Percentiles rank a stretch among this genome's conserved stretches.
Conservation (phyloP, 2,797 vertebrate species). For the Crenuchus spilurus region DNA sequence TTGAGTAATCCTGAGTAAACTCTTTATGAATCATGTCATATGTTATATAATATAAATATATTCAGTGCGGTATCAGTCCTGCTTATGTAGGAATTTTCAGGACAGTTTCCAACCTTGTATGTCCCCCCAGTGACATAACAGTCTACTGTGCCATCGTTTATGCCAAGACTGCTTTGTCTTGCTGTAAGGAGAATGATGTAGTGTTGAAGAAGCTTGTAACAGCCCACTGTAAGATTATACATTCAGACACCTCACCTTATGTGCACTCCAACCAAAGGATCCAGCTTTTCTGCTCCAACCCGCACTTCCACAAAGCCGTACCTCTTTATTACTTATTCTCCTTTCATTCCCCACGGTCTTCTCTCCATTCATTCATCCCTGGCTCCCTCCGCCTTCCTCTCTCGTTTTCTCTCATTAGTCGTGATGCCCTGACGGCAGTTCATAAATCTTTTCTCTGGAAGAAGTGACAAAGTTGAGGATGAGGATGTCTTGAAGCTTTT, state of each 20-base stretch:
- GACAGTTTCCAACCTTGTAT: neutral
- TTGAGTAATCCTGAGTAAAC: no score
- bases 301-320: neutral
- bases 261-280: neutral
- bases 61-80: no score
- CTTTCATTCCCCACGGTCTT: constrained; percentile 35
- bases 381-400: neutral
- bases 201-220: neutral
- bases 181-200: neutral
- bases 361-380: constrained; percentile 38
- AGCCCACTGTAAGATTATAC: neutral
- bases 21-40: no score
- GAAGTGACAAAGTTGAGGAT: constrained; percentile 46
- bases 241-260: neutral
- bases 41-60: no score
- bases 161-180: neutral
- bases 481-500: constrained; percentile 11
- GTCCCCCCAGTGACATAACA: neutral
- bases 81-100: neutral
- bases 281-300: neutral
- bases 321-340: constrained; percentile 42
- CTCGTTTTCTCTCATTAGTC: constrained; percentile 49
- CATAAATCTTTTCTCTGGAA: constrained; percentile 47
- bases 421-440: constrained; percentile 34
- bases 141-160: neutral